phyloP scores from a whole-genome alignment of 2,113 vertebrate species.

The Colossoma macropomum region DNA sequence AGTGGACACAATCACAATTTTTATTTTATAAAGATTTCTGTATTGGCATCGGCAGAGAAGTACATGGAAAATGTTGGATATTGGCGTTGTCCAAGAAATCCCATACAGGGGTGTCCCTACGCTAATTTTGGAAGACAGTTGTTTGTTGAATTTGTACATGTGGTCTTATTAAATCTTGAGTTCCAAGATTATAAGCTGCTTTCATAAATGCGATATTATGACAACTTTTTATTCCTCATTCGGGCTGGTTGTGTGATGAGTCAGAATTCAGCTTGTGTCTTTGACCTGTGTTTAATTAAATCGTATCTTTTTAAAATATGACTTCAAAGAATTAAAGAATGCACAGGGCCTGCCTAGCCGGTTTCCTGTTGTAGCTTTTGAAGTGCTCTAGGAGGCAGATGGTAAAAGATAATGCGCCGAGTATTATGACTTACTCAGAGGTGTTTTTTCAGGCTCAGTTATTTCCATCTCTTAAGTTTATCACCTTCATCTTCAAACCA shows the following conservation, averaged over 20 bases:
- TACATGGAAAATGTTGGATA: too few species aligned
- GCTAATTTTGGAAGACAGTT: too few species aligned
- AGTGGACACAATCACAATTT: too few species aligned
- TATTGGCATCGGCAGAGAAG: too few species aligned
- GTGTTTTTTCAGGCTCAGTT: constrained; percentile 67
- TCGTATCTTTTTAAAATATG: background rate
- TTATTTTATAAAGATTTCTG: too few species aligned
- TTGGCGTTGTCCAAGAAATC: too few species aligned
- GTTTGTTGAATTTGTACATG: background rate
- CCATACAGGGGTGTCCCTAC: too few species aligned
- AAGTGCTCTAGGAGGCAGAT: background rate
- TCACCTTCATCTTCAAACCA: constrained; percentile 1
- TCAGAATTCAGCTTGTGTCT: background rate
- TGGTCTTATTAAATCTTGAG: too few species aligned
- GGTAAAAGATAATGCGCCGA: background rate
- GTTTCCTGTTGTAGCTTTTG: constrained; percentile 14
- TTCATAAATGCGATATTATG: background rate
- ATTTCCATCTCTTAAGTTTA: constrained; percentile 45
- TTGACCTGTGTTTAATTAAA: background rate
- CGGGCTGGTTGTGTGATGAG: background rate
- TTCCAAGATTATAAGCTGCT: background rate
- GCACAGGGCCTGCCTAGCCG: background rate
- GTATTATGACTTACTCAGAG: background rate
- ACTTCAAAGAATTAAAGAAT: background rate
- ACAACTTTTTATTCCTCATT: background rate